Conservation (phyloP, 2,888 invertebrate species). For the Ennomos quercinarius region DNA sequence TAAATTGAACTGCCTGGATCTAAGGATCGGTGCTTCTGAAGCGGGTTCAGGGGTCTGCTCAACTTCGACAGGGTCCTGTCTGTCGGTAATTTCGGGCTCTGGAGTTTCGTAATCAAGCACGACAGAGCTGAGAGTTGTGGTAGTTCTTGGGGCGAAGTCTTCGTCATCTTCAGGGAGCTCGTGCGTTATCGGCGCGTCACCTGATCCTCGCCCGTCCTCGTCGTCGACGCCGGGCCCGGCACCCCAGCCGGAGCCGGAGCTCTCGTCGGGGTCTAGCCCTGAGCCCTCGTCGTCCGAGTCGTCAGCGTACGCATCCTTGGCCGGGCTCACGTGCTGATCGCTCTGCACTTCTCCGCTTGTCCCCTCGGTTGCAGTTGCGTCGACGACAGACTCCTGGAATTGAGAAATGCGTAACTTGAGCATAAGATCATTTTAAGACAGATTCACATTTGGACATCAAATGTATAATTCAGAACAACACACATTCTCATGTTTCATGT, state of each 20-base stretch:
- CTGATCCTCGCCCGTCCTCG: slow-evolving; percentile 87
- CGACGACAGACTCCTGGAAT: slow-evolving; percentile 74
- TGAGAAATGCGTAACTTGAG: slow-evolving; percentile 23
- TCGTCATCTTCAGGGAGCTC: slow-evolving; percentile 75
- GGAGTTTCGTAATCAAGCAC: slow-evolving; percentile 45
- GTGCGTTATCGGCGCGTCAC: slow-evolving; percentile 57
- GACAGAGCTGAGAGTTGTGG: slow-evolving; percentile 37
- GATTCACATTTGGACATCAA: no score
- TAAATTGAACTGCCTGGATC: slow-evolving; percentile 65
- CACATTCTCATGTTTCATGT: no score
- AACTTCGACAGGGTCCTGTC: slow-evolving; percentile 9
- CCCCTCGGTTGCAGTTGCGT: slow-evolving; percentile 63
- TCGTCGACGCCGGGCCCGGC: slow-evolving; percentile 90
- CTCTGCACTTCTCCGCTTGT: slow-evolving; percentile 61
- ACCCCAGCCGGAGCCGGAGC: slow-evolving; percentile 93
- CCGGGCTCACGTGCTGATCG: slow-evolving; percentile 75
- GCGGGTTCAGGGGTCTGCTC: slow-evolving; percentile 40
- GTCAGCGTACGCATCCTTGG: slow-evolving; percentile 90
- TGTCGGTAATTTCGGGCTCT: slow-evolving; percentile 11
- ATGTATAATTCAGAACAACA: no score
- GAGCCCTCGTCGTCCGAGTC: slow-evolving; percentile 86
- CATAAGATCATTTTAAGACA: background rate
- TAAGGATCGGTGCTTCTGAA: slow-evolving; percentile 58
- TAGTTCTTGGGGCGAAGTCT: slow-evolving; percentile 64
- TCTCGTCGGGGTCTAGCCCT: slow-evolving; percentile 92